These are phyloP conservation scores for Mormyrops attenuatus DNA, from an alignment of 2,797 vertebrate genomes.

Conservation along the genomic window DNA sequence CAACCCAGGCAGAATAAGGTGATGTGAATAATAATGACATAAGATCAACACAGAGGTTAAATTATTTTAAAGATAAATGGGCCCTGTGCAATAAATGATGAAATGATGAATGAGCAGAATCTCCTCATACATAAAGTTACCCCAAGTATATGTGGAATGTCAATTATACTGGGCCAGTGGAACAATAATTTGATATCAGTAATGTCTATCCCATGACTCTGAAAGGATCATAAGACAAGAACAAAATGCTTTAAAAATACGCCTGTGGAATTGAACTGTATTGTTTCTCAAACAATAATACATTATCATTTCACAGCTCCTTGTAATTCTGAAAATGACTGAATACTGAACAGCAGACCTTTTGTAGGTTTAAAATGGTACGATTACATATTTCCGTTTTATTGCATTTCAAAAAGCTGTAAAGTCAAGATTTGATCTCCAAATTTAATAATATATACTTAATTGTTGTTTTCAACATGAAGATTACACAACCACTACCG, in stretches of 20 bases:
- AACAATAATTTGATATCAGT: constrained; percentile 15
- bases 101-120: not conserved
- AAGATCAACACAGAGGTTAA: constrained; percentile 22
- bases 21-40: constrained; percentile 25
- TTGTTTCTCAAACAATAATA: not conserved
- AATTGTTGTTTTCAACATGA: not conserved
- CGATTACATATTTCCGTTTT: constrained; percentile 20
- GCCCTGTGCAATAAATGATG: not conserved
- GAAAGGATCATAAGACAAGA: not conserved
- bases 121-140: not conserved
- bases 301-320: not conserved
- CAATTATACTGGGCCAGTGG: not conserved
- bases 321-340: constrained; percentile 18
- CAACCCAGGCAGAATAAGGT: constrained; percentile 41
- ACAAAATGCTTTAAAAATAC: constrained; percentile 32
- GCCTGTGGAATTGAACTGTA: not conserved
- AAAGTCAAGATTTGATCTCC: not conserved
- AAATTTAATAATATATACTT: not conserved
- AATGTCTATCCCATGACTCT: not conserved
- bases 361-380: constrained; percentile 34
- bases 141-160: not conserved
- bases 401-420: not conserved
- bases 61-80: constrained; percentile 21
- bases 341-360: constrained; percentile 53
- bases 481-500: not conserved